These are phyloP conservation scores for Sepiola atlantica DNA, from an alignment of 2,888 invertebrate genomes.

Conservation along the genomic window DNA sequence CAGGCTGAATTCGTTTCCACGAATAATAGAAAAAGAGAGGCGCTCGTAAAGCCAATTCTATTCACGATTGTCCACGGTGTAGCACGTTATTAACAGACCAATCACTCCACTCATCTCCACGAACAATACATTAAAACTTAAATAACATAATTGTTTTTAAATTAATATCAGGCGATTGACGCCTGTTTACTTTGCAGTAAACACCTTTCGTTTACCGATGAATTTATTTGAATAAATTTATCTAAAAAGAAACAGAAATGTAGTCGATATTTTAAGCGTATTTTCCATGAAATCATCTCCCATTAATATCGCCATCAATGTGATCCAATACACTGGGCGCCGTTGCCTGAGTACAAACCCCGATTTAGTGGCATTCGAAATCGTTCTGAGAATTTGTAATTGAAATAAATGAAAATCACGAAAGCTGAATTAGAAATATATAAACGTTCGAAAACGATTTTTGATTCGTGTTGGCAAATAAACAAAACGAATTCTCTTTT, in stretches of 20 bases:
- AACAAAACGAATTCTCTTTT: background rate
- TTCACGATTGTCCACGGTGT: too few species aligned
- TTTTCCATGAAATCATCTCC: background rate
- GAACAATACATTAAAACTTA: too few species aligned
- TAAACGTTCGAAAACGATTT: background rate
- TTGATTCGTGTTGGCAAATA: background rate
- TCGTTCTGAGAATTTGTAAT: background rate
- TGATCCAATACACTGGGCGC: background rate
- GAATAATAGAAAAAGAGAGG: too few species aligned
- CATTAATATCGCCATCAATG: background rate
- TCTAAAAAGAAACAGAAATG: background rate
- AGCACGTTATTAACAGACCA: too few species aligned
- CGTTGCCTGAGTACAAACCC: background rate
- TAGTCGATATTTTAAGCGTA: background rate
- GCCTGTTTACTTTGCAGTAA: background rate
- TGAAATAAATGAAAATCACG: background rate
- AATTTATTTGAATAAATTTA: background rate
- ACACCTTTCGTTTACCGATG: background rate
- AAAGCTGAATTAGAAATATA: background rate
- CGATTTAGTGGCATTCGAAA: background rate
- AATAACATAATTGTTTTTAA: too few species aligned
- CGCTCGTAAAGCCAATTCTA: too few species aligned
- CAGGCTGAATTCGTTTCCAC: too few species aligned
- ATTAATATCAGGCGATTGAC: background rate
- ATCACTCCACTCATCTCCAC: too few species aligned